phyloP scores from a whole-genome alignment of 2,113 vertebrate genomes.

The Nettapus auritus region DNA sequence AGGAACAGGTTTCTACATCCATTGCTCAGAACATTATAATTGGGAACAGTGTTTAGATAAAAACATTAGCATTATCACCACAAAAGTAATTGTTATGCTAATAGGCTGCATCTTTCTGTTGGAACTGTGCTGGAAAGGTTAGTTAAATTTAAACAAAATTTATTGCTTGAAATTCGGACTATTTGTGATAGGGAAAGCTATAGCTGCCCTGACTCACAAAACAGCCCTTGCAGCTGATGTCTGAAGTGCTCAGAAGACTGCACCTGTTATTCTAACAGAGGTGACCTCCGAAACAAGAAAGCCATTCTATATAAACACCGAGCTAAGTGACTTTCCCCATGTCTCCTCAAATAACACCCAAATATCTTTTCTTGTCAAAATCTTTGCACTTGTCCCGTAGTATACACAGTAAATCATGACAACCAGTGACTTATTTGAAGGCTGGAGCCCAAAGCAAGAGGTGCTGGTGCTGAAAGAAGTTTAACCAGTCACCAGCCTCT shows the following conservation, averaged over 20 bases:
- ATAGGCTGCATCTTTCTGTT: background rate
- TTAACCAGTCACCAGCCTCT: constrained; percentile 40
- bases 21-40: background rate
- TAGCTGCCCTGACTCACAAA: background rate
- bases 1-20: background rate
- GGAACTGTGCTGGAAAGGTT: background rate
- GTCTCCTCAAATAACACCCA: constrained; percentile 64
- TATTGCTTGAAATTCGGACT: background rate
- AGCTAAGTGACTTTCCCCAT: constrained; percentile 49
- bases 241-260: background rate
- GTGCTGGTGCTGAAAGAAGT: constrained; percentile 27
- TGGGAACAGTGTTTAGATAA: background rate
- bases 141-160: constrained; percentile 31
- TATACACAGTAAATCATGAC: constrained; percentile 54
- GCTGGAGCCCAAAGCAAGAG: constrained; percentile 52
- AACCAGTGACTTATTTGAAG: constrained; percentile 48
- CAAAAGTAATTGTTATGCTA: background rate
- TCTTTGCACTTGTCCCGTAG: constrained; percentile 44
- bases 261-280: constrained; percentile 56
- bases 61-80: background rate
- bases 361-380: constrained; percentile 70
- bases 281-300: constrained; percentile 62
- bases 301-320: constrained; percentile 54
- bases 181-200: constrained; percentile 22
- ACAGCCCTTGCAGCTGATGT: constrained; percentile 35